Evolutionary conservation across 1,140 invertebrate species (phyloP).

Genomic region (Caerostris darwini): DNA sequence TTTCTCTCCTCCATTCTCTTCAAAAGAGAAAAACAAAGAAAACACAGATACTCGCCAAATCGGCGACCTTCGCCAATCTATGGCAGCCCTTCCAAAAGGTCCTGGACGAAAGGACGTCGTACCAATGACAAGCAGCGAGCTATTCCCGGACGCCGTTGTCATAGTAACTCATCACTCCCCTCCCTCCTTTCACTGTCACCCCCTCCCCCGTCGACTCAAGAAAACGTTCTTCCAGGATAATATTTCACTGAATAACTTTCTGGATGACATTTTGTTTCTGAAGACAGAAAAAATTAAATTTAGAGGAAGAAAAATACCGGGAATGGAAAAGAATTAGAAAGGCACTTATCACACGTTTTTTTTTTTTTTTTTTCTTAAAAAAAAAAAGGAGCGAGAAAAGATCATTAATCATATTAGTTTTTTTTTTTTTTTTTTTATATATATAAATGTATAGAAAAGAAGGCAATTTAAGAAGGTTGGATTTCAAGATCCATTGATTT

Average conservation of each 20-base stretch:
- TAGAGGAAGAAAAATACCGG: too few species aligned
- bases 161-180: not conserved
- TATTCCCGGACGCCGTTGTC: constrained; percentile 65
- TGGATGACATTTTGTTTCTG: not conserved
- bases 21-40: not conserved
- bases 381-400: too few species aligned
- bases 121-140: constrained; percentile 62
- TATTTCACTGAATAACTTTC: not conserved
- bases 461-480: too few species aligned
- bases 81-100: not conserved
- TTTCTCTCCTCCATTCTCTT: not conserved
- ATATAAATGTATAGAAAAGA: too few species aligned
- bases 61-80: not conserved
- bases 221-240: not conserved
- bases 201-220: not conserved
- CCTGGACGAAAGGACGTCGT: constrained; percentile 23
- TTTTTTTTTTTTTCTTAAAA: too few species aligned
- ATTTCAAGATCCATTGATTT: too few species aligned
- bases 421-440: too few species aligned
- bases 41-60: not conserved
- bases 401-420: too few species aligned
- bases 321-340: too few species aligned
- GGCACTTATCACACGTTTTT: too few species aligned
- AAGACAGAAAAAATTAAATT: not conserved
- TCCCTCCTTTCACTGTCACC: not conserved